Evolutionary conservation across 2,113 vertebrate genomes (phyloP), one percentile per base, ranked within the genome.

Genomic region (Sula dactylatra): DNA sequence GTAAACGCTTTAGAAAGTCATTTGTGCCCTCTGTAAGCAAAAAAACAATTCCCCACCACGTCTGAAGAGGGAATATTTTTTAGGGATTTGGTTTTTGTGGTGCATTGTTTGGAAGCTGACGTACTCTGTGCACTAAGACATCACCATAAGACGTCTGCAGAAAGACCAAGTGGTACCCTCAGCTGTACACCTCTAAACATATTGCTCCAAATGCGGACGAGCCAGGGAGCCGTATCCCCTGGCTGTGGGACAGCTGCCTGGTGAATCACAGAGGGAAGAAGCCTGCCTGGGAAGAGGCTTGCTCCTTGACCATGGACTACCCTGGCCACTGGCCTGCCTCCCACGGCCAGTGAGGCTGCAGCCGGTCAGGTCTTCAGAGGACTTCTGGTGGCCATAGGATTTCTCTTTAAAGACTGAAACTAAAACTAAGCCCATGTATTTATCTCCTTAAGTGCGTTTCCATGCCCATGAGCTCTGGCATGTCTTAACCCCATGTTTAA

Each of bases 41-140:
- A n/a, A n/a, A 73, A 91, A 10, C 1, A 2, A 3, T 64, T 90
- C 25, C 8, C 14, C 5, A 5, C 13, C 1, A 0, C 10, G 13
- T 45, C 25, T 82, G 18, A 71, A 89, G 15, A 32, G 49, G 11
- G 11, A 66, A 55, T 1, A 10, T 7, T 38, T 78, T 78, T 81
- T 31, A 56, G 21, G 40, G 16, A 34, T 76, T 70, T 36, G 4
- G 0, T 0, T 2, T 71, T 47, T 32, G 16, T 24, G 16, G 27
- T 80, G 27, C 13, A 7, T 13, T 25, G 3, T 45, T 82, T 73
- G 36, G 34, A 55, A 84, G 50, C 3, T 82, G 86, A 42, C 13
- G 72, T 77, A 27, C 38, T 34, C 42, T 49, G 26, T 31, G n/a
- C 8, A 14, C 31, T 34, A 24, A 59, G 32, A 25, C 1, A 3